Evolutionary conservation across 2,888 invertebrate genomes (phyloP).

Genomic region (Saturnia japonica): DNA sequence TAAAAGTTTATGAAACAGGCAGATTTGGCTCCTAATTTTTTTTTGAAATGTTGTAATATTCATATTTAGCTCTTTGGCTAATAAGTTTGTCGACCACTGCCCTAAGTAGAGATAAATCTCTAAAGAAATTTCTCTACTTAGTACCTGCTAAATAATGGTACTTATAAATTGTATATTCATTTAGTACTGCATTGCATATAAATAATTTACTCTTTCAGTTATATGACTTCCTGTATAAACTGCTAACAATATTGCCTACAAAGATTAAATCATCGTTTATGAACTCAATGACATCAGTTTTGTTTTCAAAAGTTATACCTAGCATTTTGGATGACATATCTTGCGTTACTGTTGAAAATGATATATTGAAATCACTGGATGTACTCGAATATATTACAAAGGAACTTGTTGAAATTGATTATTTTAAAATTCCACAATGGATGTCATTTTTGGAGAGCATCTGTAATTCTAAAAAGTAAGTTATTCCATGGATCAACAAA

Average conservation of each 20-base stretch:
- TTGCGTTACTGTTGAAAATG: constrained; percentile 22
- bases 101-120: no score
- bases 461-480: constrained; percentile 60
- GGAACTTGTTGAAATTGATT: constrained; percentile 60
- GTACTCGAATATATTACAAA: constrained; percentile 69
- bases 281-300: constrained; percentile 64
- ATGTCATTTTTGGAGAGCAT: constrained; percentile 57
- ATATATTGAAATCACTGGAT: constrained; percentile 36
- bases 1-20: no score
- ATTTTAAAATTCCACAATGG: constrained; percentile 67
- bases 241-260: constrained; percentile 54
- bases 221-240: constrained; percentile 46
- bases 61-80: no score
- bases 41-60: no score
- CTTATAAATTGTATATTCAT: background rate
- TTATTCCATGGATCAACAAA: constrained; percentile 2
- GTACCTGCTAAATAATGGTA: no score
- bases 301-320: constrained; percentile 76
- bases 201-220: constrained; percentile 30
- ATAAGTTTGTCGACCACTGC: no score
- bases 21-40: no score
- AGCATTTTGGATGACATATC: constrained; percentile 47
- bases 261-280: constrained; percentile 57
- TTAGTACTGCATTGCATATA: background rate
- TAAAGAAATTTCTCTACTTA: no score